Evolutionary conservation across 2,113 vertebrate species (phyloP), one percentile per base, ranked within the genome.

Genomic region (Recurvirostra avosetta): DNA sequence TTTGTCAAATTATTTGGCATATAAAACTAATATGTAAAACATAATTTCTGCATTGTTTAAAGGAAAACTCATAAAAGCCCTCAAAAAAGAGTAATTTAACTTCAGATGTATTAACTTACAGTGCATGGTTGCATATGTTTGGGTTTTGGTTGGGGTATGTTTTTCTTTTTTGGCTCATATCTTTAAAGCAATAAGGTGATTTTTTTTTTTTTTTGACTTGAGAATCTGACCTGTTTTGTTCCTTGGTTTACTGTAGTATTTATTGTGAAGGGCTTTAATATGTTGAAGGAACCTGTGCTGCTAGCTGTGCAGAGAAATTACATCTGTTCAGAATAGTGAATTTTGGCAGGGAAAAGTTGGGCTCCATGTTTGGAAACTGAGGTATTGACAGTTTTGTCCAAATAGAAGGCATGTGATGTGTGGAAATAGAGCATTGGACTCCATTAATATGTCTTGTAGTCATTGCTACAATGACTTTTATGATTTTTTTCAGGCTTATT

Each of bases 91-190:
- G 9, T 53, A 66, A 38, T 67, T 63, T 41, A 41, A 34, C 34
- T 72, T 92, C 4, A 63, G 1, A 19, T 36, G 1, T 59, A 15
- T 90, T 50, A 71, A 79, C 20, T 6, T 76, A 19, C 3, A 22
- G 11, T 19, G 8, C 1, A 0, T 47, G 16, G 36, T 11, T 72
- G 2, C 8, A 0, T 56, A 2, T 65, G 17, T 55, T 76, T 68
- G 32, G 3, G 34, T 9, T 87, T 52, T 79, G 19, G 2, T 72
- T 83, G 23, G 63, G 30, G 21, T 65, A 38, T 56, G 16, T 11
- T 38, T 27, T 26, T 36, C n/a, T 29, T 52, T 62, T 58, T 36
- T 41, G 13, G 1, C 32, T 76, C 91, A 4, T 72, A 5, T 66
- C 30, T 84, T 86, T 86, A 15, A 45, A 49, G 17, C 19, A 53